These are phyloP conservation scores for Sinohyriopsis cumingii DNA, from an alignment of 2,888 invertebrate genomes.

Conservation along the genomic window DNA sequence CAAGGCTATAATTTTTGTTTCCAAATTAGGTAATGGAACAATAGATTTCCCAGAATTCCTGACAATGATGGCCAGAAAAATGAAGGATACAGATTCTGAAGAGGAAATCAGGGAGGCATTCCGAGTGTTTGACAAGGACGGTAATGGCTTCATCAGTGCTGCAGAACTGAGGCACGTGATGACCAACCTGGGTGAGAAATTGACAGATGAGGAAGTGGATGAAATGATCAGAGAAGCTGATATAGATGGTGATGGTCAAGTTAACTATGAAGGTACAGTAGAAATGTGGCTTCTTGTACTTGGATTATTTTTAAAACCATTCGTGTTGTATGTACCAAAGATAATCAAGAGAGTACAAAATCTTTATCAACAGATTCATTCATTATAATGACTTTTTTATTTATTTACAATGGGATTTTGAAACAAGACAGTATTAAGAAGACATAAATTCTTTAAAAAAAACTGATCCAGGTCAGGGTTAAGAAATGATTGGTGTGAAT, in stretches of 20 bases:
- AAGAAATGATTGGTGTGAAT: no score
- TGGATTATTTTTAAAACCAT: no score
- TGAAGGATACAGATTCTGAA: slow-evolving; percentile 99
- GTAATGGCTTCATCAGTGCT: slow-evolving; percentile 99
- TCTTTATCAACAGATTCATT: no score
- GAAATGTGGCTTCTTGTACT: no score
- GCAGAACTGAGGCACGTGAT: slow-evolving; percentile 99
- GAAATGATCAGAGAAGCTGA: slow-evolving; percentile 4
- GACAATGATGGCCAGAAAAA: slow-evolving; percentile 99
- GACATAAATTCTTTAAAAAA: no score
- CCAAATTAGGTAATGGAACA: slow-evolving; percentile 84
- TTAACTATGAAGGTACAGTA: slow-evolving; percentile 3
- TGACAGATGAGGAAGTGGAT: slow-evolving; percentile 81
- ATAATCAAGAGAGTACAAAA: no score
- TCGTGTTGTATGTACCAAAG: no score
- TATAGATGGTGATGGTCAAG: slow-evolving; percentile 4
- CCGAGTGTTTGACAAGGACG: slow-evolving; percentile 98
- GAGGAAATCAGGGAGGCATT: slow-evolving; percentile 98
- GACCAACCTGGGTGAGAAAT: slow-evolving; percentile 99
- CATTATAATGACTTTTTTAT: no score
- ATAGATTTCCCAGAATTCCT: slow-evolving; percentile 99
- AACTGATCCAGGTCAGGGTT: no score
- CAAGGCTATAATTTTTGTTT: no score
- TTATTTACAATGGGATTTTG: no score
- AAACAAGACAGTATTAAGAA: no score